Base-by-base conservation (phyloP, 2,888 invertebrate genomes). In the Lydus trimaculatus region DNA sequence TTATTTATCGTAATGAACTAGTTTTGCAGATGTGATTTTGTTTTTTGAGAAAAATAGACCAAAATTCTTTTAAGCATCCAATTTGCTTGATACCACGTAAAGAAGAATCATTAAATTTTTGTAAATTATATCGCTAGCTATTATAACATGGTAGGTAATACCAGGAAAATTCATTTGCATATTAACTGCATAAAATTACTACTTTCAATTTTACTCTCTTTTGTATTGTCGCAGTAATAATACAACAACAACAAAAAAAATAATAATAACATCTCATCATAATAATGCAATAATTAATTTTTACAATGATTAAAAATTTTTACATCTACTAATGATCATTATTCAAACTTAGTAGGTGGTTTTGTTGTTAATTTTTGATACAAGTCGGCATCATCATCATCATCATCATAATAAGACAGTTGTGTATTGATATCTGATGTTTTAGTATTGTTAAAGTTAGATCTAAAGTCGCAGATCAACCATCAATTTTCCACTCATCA, bases 401-500 rank as follows among this genome's bases (percentile, higher is more conserved):
- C 36, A 36, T 36, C 36, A 36, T 15, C 15, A 36, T 36, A 5
- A 17, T n/a, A 9, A 9, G 33, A 11, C 11, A 33, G 7, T 33
- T 33, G 33, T 33, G 33, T 33, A 28, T 58, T 58, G 23, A 31
- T 58, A 58, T 20, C 9, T 7, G 58, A 23, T 28, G 58, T 31
- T 58, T 58, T 9, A 28, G 58, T 28, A 28, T 31, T 58, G 15
- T 58, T 28, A 31, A 23, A 31, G 28, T 28, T 58, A 28, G 58
- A 72, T 72, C 66, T 65, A 64, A 70, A 65, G 73, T 75, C 74
- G 70, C 67, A 71, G 70, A 74, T 71, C 72, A 73, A 75, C 76
- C 78, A 78, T 79, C 77, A 78, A 78, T 78, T 77, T 76, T 77
- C 75, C 75, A 77, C 75, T 79, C 79, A 79, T 79, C 78, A 78